phyloP scores from a whole-genome alignment of 2,113 vertebrate species.

The Oxyruncus cristatus region DNA sequence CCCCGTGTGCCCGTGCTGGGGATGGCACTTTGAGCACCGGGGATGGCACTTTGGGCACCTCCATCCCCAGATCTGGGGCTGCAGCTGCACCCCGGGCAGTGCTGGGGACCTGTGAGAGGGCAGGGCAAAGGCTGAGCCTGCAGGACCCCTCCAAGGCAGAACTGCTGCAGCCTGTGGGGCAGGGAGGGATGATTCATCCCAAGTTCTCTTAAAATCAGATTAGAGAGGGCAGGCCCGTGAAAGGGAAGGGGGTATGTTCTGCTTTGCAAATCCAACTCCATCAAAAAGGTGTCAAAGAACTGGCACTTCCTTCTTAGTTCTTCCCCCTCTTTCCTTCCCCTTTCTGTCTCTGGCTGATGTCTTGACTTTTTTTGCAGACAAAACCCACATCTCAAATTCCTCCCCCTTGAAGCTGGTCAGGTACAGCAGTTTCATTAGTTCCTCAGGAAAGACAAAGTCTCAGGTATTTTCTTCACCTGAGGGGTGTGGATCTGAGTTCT shows the following conservation, averaged over 20 bases:
- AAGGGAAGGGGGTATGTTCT: conserved; percentile 52
- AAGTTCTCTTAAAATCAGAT: conserved; percentile 13
- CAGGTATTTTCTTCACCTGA: neutral
- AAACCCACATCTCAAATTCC: conserved; percentile 17
- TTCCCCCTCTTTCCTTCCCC: conserved; percentile 57
- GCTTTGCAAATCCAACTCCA: conserved; percentile 49
- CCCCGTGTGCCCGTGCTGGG: neutral
- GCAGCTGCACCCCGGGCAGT: fast-evolving
- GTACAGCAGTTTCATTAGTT: neutral
- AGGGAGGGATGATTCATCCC: neutral
- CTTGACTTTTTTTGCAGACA: conserved; percentile 12
- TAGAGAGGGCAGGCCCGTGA: neutral
- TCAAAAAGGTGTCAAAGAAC: conserved; percentile 56
- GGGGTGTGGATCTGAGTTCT: neutral
- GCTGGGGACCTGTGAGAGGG: neutral
- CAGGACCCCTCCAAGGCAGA: neutral
- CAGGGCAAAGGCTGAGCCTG: neutral
- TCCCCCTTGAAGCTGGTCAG: conserved; percentile 27
- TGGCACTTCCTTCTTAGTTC: conserved; percentile 52
- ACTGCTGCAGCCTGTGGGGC: neutral
- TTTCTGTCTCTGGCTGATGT: conserved; percentile 36
- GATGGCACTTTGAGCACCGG: neutral
- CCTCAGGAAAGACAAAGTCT: neutral
- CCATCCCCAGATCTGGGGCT: neutral
- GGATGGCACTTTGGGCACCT: neutral